Conservation (phyloP, 2,797 vertebrate species). For the Enteromius afrohamiltoni region DNA sequence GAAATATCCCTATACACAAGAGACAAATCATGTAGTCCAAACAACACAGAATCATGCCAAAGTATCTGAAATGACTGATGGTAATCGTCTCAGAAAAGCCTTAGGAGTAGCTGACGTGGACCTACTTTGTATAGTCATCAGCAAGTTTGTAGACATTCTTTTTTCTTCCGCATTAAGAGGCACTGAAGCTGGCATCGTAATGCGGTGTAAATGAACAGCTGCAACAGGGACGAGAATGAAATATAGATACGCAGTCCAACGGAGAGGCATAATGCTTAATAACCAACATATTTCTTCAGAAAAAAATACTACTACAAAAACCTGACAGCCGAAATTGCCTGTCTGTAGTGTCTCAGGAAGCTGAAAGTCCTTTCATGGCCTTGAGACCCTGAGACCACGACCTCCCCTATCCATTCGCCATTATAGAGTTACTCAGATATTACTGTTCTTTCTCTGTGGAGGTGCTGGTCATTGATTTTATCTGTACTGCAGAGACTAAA, state of each 20-base stretch:
- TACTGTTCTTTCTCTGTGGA: constrained; percentile 30
- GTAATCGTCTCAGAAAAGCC: constrained; percentile 33
- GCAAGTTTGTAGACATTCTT: constrained; percentile 45
- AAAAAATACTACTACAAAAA: constrained; percentile 33
- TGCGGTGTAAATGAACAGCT: constrained; percentile 31
- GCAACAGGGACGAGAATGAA: constrained; percentile 33
- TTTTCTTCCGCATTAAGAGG: constrained; percentile 25
- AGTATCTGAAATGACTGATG: constrained; percentile 41
- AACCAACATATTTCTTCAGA: constrained; percentile 40
- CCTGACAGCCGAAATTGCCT: constrained; percentile 38
- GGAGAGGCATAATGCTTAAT: constrained; percentile 43
- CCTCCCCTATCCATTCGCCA: background rate
- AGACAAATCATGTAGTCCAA: constrained; percentile 16
- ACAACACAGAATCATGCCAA: constrained; percentile 28
- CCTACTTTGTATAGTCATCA: constrained; percentile 47
- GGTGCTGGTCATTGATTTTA: constrained; percentile 40
- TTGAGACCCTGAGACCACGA: constrained; percentile 25
- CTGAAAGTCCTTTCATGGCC: constrained; percentile 25
- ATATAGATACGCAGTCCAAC: constrained; percentile 37
- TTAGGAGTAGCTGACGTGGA: constrained; percentile 40
- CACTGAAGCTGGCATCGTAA: constrained; percentile 29
- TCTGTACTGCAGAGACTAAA: constrained; percentile 30
- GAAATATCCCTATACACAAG: constrained; percentile 30
- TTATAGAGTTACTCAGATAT: constrained; percentile 18
- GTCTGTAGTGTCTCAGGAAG: constrained; percentile 27